These are phyloP conservation scores for Phylloscopus whistleri DNA, from an alignment of 2,113 vertebrate genomes.

Conservation along the genomic window DNA sequence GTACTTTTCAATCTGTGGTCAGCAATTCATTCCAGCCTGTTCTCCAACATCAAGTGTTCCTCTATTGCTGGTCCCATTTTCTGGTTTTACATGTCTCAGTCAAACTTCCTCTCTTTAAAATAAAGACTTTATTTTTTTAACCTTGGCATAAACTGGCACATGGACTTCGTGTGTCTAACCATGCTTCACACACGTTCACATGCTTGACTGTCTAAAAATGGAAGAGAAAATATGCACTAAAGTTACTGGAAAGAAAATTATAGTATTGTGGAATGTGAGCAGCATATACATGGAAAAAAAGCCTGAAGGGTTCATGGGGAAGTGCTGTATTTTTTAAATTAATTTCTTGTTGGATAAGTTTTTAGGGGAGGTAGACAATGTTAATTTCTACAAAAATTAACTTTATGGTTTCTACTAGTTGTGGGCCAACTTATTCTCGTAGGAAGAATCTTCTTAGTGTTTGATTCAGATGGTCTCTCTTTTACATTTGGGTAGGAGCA, in stretches of 20 bases:
- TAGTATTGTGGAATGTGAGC: neutral
- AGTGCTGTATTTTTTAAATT: neutral
- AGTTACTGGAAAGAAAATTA: neutral
- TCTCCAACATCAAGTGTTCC: neutral
- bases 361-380: neutral
- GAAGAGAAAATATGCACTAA: neutral
- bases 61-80: neutral
- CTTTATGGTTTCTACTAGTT: neutral
- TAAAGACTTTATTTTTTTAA: neutral
- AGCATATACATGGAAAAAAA: neutral
- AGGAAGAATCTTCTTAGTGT: neutral
- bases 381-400: neutral
- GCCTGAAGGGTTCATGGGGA: neutral
- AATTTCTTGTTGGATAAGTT: neutral
- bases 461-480: neutral
- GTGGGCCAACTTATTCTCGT: neutral
- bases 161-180: neutral
- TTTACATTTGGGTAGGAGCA: neutral
- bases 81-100: neutral
- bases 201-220: neutral
- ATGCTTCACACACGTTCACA: neutral
- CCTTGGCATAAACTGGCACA: neutral
- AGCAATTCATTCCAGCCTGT: neutral
- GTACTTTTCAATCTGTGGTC: neutral
- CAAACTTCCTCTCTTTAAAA: neutral